phyloP scores from a whole-genome alignment of 2,113 vertebrate genomes.

The Actenoides hombroni region DNA sequence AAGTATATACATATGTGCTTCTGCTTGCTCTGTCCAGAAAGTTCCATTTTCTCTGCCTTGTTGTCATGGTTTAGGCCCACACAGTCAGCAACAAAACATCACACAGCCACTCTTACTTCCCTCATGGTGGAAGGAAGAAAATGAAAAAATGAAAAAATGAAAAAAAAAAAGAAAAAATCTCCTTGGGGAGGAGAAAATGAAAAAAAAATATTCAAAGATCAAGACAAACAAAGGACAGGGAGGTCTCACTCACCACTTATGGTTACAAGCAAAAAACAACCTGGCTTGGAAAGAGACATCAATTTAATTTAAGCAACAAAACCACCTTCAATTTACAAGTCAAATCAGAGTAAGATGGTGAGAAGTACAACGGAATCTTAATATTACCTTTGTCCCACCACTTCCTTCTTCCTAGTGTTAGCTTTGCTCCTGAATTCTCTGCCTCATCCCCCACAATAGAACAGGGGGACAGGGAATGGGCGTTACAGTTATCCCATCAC shows the following conservation, averaged over 20 bases:
- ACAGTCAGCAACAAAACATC: background rate
- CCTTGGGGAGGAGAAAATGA: background rate
- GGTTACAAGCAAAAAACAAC: no score
- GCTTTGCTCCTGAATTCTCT: background rate
- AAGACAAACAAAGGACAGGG: background rate
- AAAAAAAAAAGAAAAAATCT: background rate
- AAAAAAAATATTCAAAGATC: background rate
- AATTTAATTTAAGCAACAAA: no score
- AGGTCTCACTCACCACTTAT: background rate
- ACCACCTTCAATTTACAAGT: no score
- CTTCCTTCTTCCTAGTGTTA: background rate
- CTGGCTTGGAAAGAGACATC: no score
- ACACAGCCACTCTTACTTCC: background rate
- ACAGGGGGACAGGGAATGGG: background rate
- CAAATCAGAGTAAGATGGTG: no score
- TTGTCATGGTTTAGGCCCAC: background rate
- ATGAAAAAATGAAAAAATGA: background rate
- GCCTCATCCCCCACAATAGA: background rate
- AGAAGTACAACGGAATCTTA: background rate
- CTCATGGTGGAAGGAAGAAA: background rate
- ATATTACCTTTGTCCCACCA: background rate
- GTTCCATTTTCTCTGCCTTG: background rate
- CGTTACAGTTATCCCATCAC: background rate
- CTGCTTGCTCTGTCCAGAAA: background rate
- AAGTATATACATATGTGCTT: rapidly evolving